Evolutionary conservation across 1,140 invertebrate species (phyloP).

Genomic region (Popillia japonica): DNA sequence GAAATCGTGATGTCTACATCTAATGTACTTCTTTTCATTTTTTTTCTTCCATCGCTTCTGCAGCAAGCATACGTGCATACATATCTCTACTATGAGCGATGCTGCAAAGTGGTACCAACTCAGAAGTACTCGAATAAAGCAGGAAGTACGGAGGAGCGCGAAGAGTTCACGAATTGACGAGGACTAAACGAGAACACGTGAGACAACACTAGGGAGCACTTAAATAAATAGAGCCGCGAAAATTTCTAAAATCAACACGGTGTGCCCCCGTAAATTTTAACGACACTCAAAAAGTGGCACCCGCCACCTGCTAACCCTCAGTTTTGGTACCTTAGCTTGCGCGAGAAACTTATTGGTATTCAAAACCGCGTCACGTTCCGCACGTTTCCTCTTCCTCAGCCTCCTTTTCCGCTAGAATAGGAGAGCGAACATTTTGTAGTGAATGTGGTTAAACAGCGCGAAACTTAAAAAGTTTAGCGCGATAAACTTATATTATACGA

Average conservation of each 20-base stretch:
- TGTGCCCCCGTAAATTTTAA: conserved; percentile 12
- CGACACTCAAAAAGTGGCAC: conserved; percentile 30
- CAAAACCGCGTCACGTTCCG: conserved; percentile 30
- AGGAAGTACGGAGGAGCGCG: neutral
- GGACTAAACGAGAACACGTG: conserved; percentile 34
- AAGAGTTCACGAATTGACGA: neutral
- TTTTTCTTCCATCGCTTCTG: neutral
- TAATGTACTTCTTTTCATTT: neutral
- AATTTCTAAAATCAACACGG: conserved; percentile 32
- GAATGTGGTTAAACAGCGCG: conserved; percentile 2
- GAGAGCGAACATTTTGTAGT: neutral
- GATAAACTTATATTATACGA: neutral
- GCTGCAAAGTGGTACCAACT: neutral
- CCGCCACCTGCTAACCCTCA: conserved; percentile 9
- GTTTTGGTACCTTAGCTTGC: neutral
- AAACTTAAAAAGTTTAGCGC: neutral
- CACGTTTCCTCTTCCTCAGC: conserved; percentile 4
- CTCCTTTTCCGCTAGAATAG: neutral
- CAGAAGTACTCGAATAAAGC: conserved; percentile 4
- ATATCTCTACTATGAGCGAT: neutral
- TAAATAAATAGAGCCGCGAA: conserved; percentile 32
- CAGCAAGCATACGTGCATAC: neutral
- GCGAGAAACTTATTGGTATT: conserved; percentile 15
- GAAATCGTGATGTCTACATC: neutral
- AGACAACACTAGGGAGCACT: conserved; percentile 32